Evolutionary conservation across 2,797 vertebrate genomes (phyloP).

Genomic region (Pantherophis alleghaniensis): DNA sequence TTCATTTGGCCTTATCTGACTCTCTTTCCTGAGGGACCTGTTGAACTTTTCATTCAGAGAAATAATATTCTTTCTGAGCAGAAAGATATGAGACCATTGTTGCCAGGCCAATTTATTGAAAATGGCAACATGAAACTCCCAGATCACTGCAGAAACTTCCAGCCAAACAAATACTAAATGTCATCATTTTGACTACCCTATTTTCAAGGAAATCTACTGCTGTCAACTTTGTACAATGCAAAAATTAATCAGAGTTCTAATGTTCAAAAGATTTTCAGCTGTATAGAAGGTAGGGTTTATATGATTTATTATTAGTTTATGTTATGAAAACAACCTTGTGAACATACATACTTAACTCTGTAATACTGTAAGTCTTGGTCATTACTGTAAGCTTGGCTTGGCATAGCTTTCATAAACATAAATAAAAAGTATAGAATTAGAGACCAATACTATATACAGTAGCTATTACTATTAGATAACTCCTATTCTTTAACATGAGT

Average conservation of each 20-base stretch:
- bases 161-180: slow-evolving; percentile 24
- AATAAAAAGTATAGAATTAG: neutral
- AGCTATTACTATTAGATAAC: neutral
- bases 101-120: slow-evolving; percentile 50
- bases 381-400: neutral
- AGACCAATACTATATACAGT: neutral
- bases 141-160: slow-evolving; percentile 26
- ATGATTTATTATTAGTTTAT: neutral
- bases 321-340: neutral
- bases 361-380: neutral
- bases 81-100: slow-evolving; percentile 10
- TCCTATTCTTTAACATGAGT: neutral
- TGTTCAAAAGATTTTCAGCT: neutral
- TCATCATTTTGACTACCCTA: slow-evolving; percentile 33
- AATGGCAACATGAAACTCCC: slow-evolving; percentile 46
- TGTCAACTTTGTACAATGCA: slow-evolving; percentile 23
- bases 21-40: too few relatives aligned
- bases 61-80: too few relatives aligned
- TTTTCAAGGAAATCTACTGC: slow-evolving; percentile 34
- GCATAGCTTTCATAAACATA: too few relatives aligned
- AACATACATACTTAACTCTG: neutral
- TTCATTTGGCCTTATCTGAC: too few relatives aligned
- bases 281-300: neutral
- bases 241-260: slow-evolving; percentile 1
- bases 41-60: too few relatives aligned